These are phyloP conservation scores for Pollenia amentaria DNA, from an alignment of 2,888 invertebrate species.

Conservation along the genomic window DNA sequence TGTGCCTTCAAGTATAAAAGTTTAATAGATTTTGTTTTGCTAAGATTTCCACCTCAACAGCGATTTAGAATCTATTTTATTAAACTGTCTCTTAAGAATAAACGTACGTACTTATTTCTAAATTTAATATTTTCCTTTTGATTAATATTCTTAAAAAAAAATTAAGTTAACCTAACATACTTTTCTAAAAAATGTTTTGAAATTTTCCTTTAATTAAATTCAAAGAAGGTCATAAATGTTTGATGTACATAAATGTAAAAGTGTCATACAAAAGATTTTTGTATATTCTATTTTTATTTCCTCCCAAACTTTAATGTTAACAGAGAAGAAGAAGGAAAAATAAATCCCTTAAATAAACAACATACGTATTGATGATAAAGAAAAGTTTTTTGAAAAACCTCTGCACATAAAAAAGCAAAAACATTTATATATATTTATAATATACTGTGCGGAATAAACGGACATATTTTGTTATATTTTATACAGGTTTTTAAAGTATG, in stretches of 20 bases:
- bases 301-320: constrained; percentile 11
- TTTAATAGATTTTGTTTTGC: too few species aligned
- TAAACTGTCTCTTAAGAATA: too few species aligned
- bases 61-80: too few species aligned
- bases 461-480: constrained; percentile 14
- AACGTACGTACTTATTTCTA: too few species aligned
- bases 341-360: constrained; percentile 52
- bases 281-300: constrained; percentile 15
- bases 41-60: too few species aligned
- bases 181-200: too few species aligned
- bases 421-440: constrained; percentile 28
- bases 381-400: constrained; percentile 36
- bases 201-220: constrained; percentile 19
- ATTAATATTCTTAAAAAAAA: not conserved
- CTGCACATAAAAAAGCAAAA: constrained; percentile 42
- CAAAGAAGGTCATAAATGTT: constrained; percentile 1
- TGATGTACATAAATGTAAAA: not conserved
- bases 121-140: too few species aligned
- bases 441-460: constrained; percentile 40
- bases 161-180: not conserved
- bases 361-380: constrained; percentile 33
- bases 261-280: constrained; percentile 13
- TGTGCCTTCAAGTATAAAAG: too few species aligned
- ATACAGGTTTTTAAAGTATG: not conserved
- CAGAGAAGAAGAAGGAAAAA: constrained; percentile 1